Conservation (phyloP, 2,113 vertebrate species). For the Strigops habroptila region DNA sequence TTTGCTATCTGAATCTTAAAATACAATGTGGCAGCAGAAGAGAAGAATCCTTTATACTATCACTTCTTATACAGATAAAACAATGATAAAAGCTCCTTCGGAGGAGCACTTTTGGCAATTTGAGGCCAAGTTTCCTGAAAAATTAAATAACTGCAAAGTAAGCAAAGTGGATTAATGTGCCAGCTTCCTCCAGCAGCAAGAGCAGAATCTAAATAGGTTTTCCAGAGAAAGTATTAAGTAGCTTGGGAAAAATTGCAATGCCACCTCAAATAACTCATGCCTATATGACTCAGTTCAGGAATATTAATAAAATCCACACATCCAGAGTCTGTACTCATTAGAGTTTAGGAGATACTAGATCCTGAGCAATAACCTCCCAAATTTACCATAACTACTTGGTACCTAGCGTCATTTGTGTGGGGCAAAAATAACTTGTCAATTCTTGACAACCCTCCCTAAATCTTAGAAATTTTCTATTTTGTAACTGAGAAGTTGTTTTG, state of each 20-base stretch:
- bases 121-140: background rate
- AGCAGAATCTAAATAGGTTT: background rate
- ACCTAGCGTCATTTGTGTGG: background rate
- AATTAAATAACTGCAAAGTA: constrained; percentile 37
- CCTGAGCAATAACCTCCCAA: background rate
- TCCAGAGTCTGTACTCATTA: background rate
- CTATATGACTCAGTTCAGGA: background rate
- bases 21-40: background rate
- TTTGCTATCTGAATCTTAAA: background rate
- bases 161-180: constrained; percentile 25
- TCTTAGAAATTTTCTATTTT: background rate
- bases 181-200: background rate
- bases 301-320: constrained; percentile 35
- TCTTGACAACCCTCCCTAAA: background rate
- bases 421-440: background rate
- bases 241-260: background rate
- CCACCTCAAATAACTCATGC: constrained; percentile 36
- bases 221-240: background rate
- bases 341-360: background rate
- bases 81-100: constrained; percentile 29
- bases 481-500: background rate
- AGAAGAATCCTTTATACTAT: background rate
- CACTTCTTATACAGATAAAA: background rate
- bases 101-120: background rate
- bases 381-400: background rate